Base-by-base conservation (phyloP, 1,140 invertebrate species). In the Grapholita molesta region DNA sequence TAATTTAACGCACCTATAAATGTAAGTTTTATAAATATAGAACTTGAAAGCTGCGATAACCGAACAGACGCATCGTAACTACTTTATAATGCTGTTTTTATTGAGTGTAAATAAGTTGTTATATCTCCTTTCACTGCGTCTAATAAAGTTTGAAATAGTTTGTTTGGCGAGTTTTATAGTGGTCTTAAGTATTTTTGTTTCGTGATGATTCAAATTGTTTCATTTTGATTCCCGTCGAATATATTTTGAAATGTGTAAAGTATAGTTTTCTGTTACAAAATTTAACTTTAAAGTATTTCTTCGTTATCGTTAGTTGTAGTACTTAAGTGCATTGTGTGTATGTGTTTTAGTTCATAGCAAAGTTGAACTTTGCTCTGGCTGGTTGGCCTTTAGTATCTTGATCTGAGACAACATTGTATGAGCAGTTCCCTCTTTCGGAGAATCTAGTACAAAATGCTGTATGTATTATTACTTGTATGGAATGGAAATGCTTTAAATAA, bases 21-120 rank as follows among this genome's bases (percentile, higher is more conserved):
- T 55, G 24, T 28, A 28, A 25, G 55, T 61, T 61, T 61, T 30
- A 61, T 61, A 61, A 61, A 61, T 61, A 61, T 15, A 30, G 55
- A 61, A 15, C 55, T 61, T 61, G 55, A 61, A 61, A 28, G 55
- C 55, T 61, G 25, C 24, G 55, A 61, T 61, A 61, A 61, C 9
- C 25, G 53, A 48, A 18, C 42, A 48, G 42, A 48, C 55, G 12
- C n/a, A 25, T 61, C n/a, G 55, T 61, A 25, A 55, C 24, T 6
- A 23, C 24, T 55, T 55, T 28, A 28, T 55, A 25, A 55, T 28
- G n/a, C 25, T 61, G 53, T 25, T 61, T 61, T 61, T 61, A 61
- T 61, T 18, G 55, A 30, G 24, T 61, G 55, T 28, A 28, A 32
- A 61, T 61, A 28, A 30, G 15, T 28, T 18, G 55, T 15, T 61